Evolutionary conservation across 2,113 vertebrate genomes (phyloP), one percentile per base, ranked within the genome.

Genomic region (Seriola dumerili): DNA sequence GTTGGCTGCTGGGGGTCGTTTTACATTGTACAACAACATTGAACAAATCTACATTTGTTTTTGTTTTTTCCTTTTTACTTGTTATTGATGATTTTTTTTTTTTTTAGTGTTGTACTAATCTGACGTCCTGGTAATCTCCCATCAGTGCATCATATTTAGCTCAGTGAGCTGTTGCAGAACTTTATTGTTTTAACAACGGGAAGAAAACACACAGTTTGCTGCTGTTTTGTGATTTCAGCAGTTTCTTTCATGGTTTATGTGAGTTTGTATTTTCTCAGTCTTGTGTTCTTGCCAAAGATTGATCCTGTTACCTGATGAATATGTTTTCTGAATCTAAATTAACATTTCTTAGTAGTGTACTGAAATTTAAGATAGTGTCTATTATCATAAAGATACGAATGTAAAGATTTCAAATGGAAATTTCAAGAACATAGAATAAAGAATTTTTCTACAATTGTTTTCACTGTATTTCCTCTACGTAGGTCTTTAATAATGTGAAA

Each of bases 371-470:
- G 3, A 8, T 38, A 62, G 59, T 38, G 13, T 57, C 3, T 81
- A 0, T 13, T 11, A 10, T 7, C 9, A 36, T 6, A 3, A 25
- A 76, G 4, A 5, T 16, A 23, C 23, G 6, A 54, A 70, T 42
- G 13, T 58, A 9, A 9, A 19, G 1, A 61, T 19, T 54, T 65
- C 14, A 62, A 67, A 72, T 29, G 8, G 5, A 67, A 23, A 76
- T 77, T 52, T 66, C 7, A 36, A 66, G 7, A 29, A 58, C 5
- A 13, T 34, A 44, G 74, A 90, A 79, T 88, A 88, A 90, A 90
- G 4, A 12, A 0, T 46, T 34, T 32, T 63, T 71, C 13, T 46
- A 64, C 23, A 46, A 61, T 4, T 17, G 42, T 25, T 52, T 69
- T 42, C 66, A 1, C 71, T 42, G 10, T 17, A 14, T 36, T 32